phyloP scores from a whole-genome alignment of 1,140 invertebrate genomes.

The Armadillidium nasatum region DNA sequence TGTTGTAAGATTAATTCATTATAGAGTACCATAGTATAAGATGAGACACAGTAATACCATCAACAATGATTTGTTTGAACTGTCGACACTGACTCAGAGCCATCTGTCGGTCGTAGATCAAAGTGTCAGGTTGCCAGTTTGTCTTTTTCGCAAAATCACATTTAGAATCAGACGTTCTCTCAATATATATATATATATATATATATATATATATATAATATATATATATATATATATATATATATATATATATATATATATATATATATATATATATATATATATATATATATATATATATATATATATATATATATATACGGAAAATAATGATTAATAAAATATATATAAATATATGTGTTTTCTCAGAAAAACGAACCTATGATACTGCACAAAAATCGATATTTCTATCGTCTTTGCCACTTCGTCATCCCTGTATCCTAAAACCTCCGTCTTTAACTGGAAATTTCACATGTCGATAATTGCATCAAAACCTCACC shows the following conservation, averaged over 20 bases:
- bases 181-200: background rate
- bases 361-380: too few relatives aligned
- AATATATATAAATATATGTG: too few relatives aligned
- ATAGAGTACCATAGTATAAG: background rate
- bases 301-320: background rate
- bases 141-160: background rate
- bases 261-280: background rate
- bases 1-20: background rate
- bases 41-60: background rate
- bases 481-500: too few relatives aligned
- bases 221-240: too few relatives aligned
- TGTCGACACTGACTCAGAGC: constrained; percentile 10
- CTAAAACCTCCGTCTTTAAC: too few relatives aligned
- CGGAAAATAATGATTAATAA: too few relatives aligned
- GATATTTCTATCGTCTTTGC: too few relatives aligned
- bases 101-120: constrained; percentile 8
- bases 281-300: background rate
- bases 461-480: too few relatives aligned
- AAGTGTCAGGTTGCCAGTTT: constrained; percentile 9
- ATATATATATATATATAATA: too few relatives aligned
- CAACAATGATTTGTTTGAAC: constrained; percentile 10
- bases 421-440: too few relatives aligned
- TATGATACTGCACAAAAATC: too few relatives aligned
- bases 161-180: background rate
- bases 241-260: background rate